Percentiles rank a stretch among this genome's conserved stretches.
Conservation (phyloP, 2,888 invertebrate species). For the Eucera pruinosa region DNA sequence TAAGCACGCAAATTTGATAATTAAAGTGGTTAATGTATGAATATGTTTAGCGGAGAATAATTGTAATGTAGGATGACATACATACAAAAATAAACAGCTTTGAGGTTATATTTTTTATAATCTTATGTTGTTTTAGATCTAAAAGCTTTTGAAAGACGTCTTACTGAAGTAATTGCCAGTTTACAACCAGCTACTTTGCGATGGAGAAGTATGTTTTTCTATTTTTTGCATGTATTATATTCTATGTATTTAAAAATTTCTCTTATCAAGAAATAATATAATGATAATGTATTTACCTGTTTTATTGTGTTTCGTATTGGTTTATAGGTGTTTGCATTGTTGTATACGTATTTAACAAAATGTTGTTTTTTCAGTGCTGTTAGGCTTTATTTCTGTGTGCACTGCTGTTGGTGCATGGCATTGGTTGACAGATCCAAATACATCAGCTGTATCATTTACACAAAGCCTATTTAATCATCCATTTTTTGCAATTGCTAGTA, state of each 20-base stretch:
- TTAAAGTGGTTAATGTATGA: background rate
- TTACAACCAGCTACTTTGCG: conserved; percentile 96
- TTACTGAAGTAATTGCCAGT: conserved; percentile 98
- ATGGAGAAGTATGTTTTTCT: conserved; percentile 94
- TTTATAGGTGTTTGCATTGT: background rate
- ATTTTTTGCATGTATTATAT: conserved; percentile 21
- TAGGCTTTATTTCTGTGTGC: conserved; percentile 94
- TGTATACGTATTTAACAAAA: conserved; percentile 2
- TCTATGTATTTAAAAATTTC: background rate
- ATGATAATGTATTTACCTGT: background rate
- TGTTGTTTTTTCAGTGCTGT: conserved; percentile 89
- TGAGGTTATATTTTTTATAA: conserved; percentile 56
- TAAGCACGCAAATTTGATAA: conserved; percentile 81
- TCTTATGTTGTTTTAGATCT: conserved; percentile 89
- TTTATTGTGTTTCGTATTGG: background rate
- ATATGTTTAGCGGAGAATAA: background rate
- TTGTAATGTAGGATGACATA: background rate
- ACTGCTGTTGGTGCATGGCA: conserved; percentile 98
- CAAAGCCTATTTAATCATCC: conserved; percentile 97
- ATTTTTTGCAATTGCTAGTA: conserved; percentile 95
- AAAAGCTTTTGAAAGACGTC: conserved; percentile 98
- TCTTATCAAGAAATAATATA: conserved; percentile 11
- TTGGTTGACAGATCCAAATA: conserved; percentile 97
- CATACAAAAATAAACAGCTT: conserved; percentile 4
- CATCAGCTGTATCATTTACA: conserved; percentile 94